These are phyloP conservation scores for Acanthosepion esculentum DNA, from an alignment of 2,888 invertebrate genomes.

Conservation along the genomic window DNA sequence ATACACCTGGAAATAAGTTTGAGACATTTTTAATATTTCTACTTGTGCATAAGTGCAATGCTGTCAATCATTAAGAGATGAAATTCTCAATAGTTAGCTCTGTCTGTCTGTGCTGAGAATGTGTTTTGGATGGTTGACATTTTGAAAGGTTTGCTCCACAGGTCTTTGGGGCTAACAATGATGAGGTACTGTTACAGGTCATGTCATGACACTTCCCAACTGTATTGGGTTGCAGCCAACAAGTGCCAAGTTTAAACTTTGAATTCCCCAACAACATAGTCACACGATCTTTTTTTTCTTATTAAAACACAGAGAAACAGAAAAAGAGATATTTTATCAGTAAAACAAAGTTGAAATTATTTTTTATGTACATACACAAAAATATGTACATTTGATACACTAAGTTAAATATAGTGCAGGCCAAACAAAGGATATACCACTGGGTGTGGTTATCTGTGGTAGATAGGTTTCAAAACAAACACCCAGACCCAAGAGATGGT, in stretches of 20 bases:
- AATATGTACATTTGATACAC: background rate
- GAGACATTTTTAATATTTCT: background rate
- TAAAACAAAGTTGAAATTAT: background rate
- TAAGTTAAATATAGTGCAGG: background rate
- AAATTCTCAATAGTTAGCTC: background rate
- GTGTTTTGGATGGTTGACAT: background rate
- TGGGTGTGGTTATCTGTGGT: too few relatives aligned
- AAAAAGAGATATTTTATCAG: background rate
- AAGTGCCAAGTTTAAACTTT: background rate
- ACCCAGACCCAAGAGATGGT: too few relatives aligned
- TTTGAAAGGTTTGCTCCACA: background rate
- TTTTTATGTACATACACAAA: too few relatives aligned
- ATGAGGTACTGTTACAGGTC: background rate
- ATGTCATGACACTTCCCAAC: too few relatives aligned
- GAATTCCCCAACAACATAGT: background rate
- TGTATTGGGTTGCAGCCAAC: background rate
- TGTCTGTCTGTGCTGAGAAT: background rate
- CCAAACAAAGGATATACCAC: background rate
- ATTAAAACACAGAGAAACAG: background rate
- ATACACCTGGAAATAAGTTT: too few relatives aligned
- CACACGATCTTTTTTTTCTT: background rate
- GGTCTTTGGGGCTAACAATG: background rate
- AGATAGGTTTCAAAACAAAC: too few relatives aligned
- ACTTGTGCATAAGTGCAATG: background rate
- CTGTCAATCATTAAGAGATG: background rate